Base-by-base conservation (phyloP, 2,888 invertebrate species). In the Callimorpha dominula region DNA sequence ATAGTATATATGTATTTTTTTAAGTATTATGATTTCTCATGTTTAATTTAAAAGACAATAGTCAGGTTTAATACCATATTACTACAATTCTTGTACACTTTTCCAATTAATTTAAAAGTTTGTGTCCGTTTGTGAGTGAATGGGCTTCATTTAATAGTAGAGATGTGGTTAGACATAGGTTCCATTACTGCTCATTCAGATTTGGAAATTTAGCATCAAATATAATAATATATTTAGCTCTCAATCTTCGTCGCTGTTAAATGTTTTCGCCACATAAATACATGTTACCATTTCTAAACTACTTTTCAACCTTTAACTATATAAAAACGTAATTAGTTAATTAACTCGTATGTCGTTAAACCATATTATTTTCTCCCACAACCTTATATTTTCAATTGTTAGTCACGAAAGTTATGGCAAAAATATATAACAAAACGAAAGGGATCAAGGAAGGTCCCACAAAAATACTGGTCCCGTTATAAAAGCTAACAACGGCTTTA, bases 401-500 rank as follows among this genome's bases (percentile, higher is more conserved):
- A 17, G 7, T 50, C 15, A 50, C 15, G 15, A 50, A 50, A 50
- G 14, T 50, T 15, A 15, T 9, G 43, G 43, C 14, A 50, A 50
- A 14, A 50, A 7, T 17, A 52, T 52, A 15, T 17, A 52, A 12
- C 1, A 7, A 52, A 82, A 77, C 78, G 74, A 75, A 78, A 73
- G 31, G 73, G 71, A 80, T 75, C 66, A 76, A 80, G 68, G 54
- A 14, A 74, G 72, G 69, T 11, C 64, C 64, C 65, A 49, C 65
- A 52, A 43, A 76, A 72, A 65, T 62, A 77, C 70, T 64, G 71
- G 72, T n/a, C 9, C 49, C 49, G 12, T 50, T 65, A 65, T 74
- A 77, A 78, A 81, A 78, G 20, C 49, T 57, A 43, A 68, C 54
- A 4, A 75, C 71, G 52, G 57, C 71, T 70, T 82, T 76, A 70